Percentiles rank a stretch among this genome's conserved stretches.
Evolutionary conservation across 2,797 vertebrate genomes (phyloP).

Genomic region (Amblyraja radiata): DNA sequence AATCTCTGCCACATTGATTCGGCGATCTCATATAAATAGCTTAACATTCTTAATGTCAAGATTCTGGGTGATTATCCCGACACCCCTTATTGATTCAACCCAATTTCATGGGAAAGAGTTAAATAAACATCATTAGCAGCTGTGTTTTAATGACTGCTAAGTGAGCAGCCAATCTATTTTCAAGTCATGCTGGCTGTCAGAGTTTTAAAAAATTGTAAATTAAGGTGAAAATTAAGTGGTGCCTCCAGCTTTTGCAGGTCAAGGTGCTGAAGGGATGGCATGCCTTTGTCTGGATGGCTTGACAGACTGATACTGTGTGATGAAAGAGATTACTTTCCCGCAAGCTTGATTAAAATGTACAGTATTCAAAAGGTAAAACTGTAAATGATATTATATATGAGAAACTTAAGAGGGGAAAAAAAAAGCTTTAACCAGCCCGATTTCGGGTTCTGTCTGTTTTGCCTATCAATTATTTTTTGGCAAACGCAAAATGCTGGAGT

Average conservation of each 20-base stretch:
- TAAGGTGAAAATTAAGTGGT: constrained; percentile 37
- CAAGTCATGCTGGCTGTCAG: constrained; percentile 19
- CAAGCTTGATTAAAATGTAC: constrained; percentile 20
- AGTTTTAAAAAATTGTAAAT: constrained; percentile 25
- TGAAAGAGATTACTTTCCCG: constrained; percentile 22
- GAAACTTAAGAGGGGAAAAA: not conserved
- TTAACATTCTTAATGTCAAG: constrained; percentile 15
- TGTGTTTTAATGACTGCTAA: constrained; percentile 21
- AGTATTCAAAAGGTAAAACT: constrained; percentile 23
- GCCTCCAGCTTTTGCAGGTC: constrained; percentile 25
- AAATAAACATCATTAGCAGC: constrained; percentile 31
- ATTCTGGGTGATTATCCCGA: constrained; percentile 6
- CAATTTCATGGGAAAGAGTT: constrained; percentile 26
- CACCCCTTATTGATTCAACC: constrained; percentile 28
- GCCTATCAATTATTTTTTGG: not conserved
- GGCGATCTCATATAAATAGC: constrained; percentile 20
- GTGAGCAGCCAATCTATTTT: constrained; percentile 31
- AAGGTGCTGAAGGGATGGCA: constrained; percentile 21
- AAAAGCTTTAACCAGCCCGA: not conserved
- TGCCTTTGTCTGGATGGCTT: constrained; percentile 18
- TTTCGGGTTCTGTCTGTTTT: not conserved
- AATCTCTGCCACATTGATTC: not conserved
- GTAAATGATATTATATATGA: not conserved
- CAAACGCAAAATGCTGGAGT: no score
- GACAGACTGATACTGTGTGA: constrained; percentile 30